Evolutionary conservation across 2,797 vertebrate genomes (phyloP).

Genomic region (Rhabdomys pumilio): DNA sequence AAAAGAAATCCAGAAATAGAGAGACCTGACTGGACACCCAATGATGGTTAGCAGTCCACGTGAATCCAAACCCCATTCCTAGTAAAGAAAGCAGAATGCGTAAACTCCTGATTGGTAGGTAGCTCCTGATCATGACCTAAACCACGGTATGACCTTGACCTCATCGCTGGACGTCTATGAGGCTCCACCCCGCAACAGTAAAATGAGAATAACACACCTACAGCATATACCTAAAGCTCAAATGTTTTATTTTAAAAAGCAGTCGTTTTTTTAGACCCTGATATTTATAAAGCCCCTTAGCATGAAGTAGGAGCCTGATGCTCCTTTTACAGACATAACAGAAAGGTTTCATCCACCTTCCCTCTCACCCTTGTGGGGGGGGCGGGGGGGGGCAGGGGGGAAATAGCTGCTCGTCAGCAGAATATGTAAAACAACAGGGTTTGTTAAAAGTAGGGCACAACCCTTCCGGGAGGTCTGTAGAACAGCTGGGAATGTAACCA

Average conservation of each 20-base stretch:
- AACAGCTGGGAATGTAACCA: neutral
- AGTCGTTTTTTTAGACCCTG: neutral
- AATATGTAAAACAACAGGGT: neutral
- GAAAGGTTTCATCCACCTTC: neutral
- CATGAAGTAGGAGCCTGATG: neutral
- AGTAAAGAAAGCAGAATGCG: neutral
- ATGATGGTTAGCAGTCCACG: neutral
- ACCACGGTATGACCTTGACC: neutral
- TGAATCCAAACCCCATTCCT: neutral
- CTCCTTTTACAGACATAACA: neutral
- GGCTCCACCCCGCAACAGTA: neutral
- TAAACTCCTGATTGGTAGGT: neutral
- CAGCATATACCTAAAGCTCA: neutral
- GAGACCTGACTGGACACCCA: neutral
- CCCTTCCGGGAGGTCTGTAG: neutral
- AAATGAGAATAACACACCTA: neutral
- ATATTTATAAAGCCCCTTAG: neutral
- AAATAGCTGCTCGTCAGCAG: neutral
- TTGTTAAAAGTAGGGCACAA: slow-evolving; percentile 46
- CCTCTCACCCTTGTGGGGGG: too few relatives aligned
- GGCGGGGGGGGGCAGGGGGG: too few relatives aligned
- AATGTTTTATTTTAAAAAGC: neutral
- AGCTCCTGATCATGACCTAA: neutral
- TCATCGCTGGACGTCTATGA: accelerated
- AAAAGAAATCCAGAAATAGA: slow-evolving; percentile 1